A percentile compares a stretch with the other conserved stretches of the same genome.
Conservation (phyloP, 2,113 vertebrate genomes). For the Bos taurus region DNA sequence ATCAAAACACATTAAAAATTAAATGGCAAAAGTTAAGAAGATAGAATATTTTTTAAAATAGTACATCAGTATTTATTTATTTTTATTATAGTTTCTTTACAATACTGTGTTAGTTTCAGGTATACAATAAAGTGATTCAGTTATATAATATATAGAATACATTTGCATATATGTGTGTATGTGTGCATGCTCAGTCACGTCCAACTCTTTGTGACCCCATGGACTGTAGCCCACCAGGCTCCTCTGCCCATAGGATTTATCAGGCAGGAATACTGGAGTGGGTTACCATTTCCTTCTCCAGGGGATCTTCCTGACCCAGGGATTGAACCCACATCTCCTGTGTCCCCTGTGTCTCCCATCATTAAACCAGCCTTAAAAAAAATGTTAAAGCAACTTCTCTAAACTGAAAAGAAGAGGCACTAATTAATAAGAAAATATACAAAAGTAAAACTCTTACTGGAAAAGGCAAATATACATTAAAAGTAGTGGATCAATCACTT, state of each 20-base stretch:
- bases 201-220: neutral
- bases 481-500: neutral
- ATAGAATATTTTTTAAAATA: neutral
- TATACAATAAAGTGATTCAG: neutral
- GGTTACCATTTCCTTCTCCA: neutral
- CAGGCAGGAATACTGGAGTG: neutral
- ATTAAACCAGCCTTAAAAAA: neutral
- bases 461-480: neutral
- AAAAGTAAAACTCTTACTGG: neutral
- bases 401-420: neutral
- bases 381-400: neutral
- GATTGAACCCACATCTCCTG: neutral
- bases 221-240: neutral
- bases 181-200: neutral
- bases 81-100: neutral
- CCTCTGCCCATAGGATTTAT: neutral
- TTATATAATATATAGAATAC: neutral
- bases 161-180: neutral
- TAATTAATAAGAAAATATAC: neutral
- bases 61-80: neutral
- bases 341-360: neutral
- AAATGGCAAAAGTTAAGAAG: neutral
- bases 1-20: neutral
- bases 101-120: neutral
- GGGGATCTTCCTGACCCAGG: neutral